These are phyloP conservation scores for Hofmannophila pseudospretella DNA, from an alignment of 2,888 invertebrate genomes.

Conservation along the genomic window DNA sequence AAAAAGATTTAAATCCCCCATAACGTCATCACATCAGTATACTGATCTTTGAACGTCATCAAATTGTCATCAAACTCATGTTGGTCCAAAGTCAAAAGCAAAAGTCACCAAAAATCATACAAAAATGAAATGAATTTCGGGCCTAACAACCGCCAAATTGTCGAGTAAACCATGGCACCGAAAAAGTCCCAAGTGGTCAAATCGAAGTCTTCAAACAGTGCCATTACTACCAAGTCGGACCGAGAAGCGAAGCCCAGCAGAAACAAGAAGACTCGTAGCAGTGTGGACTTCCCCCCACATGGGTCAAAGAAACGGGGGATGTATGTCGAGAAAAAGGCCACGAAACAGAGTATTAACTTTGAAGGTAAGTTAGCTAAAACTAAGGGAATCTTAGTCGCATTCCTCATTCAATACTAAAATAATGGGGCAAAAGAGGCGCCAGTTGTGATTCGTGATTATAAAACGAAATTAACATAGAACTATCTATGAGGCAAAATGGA, in stretches of 20 bases:
- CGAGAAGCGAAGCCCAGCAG: neutral
- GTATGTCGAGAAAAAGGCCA: slow-evolving; percentile 45
- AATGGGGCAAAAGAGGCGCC: too few species aligned
- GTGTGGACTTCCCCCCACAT: slow-evolving; percentile 28
- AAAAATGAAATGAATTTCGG: neutral
- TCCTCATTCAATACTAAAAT: too few species aligned
- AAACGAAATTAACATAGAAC: too few species aligned
- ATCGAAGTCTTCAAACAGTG: slow-evolving; percentile 43
- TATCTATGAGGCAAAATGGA: too few species aligned
- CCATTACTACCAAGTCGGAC: slow-evolving; percentile 18
- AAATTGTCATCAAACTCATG: neutral
- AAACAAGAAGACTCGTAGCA: slow-evolving; percentile 36
- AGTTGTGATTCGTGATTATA: too few species aligned
- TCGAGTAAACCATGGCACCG: slow-evolving; percentile 19
- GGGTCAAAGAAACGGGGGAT: slow-evolving; percentile 37
- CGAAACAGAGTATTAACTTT: neutral
- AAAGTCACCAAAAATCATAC: neutral
- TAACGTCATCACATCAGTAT: too few species aligned
- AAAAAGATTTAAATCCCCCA: too few species aligned
- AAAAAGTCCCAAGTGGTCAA: slow-evolving; percentile 30
- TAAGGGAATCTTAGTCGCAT: too few species aligned
- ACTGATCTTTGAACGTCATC: too few species aligned
- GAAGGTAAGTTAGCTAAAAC: too few species aligned
- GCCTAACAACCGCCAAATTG: neutral
- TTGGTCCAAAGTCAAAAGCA: neutral